Evolutionary conservation across 1,140 invertebrate genomes (phyloP).

Genomic region (Ylistrum balloti): DNA sequence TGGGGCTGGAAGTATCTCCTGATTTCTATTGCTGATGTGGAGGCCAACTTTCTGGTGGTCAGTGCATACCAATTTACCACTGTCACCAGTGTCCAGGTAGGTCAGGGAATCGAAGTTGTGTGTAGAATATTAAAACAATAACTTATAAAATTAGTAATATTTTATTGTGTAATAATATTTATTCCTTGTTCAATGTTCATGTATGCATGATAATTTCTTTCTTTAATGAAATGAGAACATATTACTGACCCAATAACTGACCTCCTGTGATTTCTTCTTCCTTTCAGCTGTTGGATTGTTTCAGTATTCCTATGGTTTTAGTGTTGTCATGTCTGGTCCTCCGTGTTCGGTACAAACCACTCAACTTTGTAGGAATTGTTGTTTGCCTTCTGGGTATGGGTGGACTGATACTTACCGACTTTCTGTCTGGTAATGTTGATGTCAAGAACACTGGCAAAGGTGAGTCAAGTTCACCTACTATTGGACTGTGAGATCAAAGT

Average conservation of each 20-base stretch:
- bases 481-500: no score
- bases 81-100: conserved; percentile 84
- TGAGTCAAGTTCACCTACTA: not conserved
- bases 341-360: conserved; percentile 87
- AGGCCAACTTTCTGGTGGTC: conserved; percentile 90
- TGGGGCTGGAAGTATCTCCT: conserved; percentile 90
- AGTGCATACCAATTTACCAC: conserved; percentile 87
- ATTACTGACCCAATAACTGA: not conserved
- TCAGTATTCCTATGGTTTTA: conserved; percentile 92
- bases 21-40: conserved; percentile 90
- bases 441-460: not conserved
- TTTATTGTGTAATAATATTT: not conserved
- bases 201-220: no score
- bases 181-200: not conserved
- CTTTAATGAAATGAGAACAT: no score
- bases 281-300: conserved; percentile 91
- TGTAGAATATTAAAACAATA: no score
- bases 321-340: conserved; percentile 88
- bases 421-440: conserved; percentile 78
- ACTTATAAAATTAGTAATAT: no score
- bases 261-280: conserved; percentile 73
- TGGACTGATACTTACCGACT: conserved; percentile 92
- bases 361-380: conserved; percentile 91
- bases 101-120: no score
- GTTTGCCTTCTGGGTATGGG: conserved; percentile 92